phyloP scores from a whole-genome alignment of 2,888 invertebrate species.

The Protophormia terraenovae region DNA sequence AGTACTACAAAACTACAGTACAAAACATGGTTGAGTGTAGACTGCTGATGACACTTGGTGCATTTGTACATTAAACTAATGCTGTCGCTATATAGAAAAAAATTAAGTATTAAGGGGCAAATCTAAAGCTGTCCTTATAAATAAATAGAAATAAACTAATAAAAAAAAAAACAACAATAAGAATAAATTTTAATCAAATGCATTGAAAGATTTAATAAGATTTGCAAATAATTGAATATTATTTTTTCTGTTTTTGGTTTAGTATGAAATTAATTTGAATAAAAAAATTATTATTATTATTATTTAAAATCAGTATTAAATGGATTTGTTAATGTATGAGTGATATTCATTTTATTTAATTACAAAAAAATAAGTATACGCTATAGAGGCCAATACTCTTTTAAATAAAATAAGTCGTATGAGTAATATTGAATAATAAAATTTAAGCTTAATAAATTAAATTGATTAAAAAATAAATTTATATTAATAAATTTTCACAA shows the following conservation, averaged over 20 bases:
- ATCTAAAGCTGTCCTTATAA: not conserved
- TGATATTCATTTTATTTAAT: not conserved
- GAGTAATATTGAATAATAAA: not conserved
- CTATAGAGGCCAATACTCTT: not conserved
- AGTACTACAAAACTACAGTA: not conserved
- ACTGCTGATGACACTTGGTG: not conserved
- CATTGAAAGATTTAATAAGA: not conserved
- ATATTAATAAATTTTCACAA: not conserved
- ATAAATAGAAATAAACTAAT: not conserved
- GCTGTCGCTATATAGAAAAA: not conserved
- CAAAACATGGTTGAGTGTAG: not conserved
- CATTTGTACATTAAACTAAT: not conserved
- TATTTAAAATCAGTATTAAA: not conserved
- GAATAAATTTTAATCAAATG: not conserved
- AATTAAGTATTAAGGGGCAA: not conserved
- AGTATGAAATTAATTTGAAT: not conserved
- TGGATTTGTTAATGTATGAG: not conserved
- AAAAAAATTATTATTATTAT: not conserved
- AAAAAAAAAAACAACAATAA: not conserved
- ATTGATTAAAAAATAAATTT: not conserved
- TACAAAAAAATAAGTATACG: not conserved
- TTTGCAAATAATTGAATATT: conserved; percentile 14
- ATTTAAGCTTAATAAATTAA: not conserved
- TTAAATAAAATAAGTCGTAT: not conserved
- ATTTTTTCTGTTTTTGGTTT: not conserved